Evolutionary conservation across 2,797 vertebrate species (phyloP).

Genomic region (Myoxocephalus aenaeus): DNA sequence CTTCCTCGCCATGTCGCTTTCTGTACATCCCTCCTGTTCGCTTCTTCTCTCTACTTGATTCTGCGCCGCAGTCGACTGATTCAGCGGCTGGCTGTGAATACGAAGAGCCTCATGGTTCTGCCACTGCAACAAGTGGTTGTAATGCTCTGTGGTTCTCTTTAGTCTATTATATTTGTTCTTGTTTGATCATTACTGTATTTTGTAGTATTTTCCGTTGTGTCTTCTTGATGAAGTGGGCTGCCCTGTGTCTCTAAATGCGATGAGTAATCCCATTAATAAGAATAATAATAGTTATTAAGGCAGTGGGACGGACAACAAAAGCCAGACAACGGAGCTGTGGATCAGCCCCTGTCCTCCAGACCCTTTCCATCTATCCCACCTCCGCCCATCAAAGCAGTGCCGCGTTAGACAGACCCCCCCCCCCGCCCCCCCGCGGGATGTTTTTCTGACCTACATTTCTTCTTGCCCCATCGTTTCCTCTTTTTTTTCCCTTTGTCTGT

Average conservation of each 20-base stretch:
- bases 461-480: slow-evolving; percentile 7
- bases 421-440: slow-evolving; percentile 63
- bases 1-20: slow-evolving; percentile 1
- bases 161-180: background rate
- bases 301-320: background rate
- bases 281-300: background rate
- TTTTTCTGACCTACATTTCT: slow-evolving; percentile 84
- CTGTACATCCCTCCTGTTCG: background rate
- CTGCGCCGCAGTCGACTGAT: slow-evolving; percentile 3
- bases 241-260: background rate
- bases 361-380: slow-evolving; percentile 15
- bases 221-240: background rate
- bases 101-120: background rate
- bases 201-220: background rate
- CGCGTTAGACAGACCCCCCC: slow-evolving; percentile 6
- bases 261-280: background rate
- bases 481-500: slow-evolving; percentile 41
- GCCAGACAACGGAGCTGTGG: too few species aligned
- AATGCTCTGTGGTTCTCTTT: background rate
- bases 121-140: background rate
- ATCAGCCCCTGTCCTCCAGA: background rate
- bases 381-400: slow-evolving; percentile 39
- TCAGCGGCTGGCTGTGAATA: slow-evolving; percentile 40
- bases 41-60: background rate
- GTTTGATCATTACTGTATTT: background rate